These are phyloP conservation scores for Xylophagus ater DNA, from an alignment of 2,888 invertebrate species.

Conservation along the genomic window DNA sequence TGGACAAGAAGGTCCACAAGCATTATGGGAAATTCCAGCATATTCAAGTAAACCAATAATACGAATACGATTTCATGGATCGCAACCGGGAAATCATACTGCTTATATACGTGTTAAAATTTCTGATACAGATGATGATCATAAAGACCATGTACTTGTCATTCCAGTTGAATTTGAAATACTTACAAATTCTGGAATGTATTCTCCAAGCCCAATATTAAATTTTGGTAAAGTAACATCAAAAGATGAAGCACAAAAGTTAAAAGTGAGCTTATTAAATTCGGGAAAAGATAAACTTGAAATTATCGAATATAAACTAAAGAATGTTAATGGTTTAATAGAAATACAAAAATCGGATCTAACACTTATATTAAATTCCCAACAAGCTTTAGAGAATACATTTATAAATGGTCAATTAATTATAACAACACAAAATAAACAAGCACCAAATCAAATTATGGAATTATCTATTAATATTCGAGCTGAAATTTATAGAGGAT, in stretches of 20 bases:
- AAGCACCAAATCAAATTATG: conserved; percentile 12
- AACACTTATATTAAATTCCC: conserved; percentile 29
- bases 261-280: conserved; percentile 36
- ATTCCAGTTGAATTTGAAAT: conserved; percentile 80
- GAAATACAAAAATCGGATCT: conserved; percentile 23
- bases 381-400: conserved; percentile 23
- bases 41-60: conserved; percentile 80
- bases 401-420: conserved; percentile 27
- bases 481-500: conserved; percentile 34
- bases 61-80: conserved; percentile 68
- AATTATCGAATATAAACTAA: conserved; percentile 20
- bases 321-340: conserved; percentile 18
- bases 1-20: conserved; percentile 64
- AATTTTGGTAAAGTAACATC: conserved; percentile 76
- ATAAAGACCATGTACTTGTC: conserved; percentile 44
- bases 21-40: conserved; percentile 85
- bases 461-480: conserved; percentile 25
- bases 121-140: conserved; percentile 21
- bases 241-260: conserved; percentile 49
- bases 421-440: conserved; percentile 19
- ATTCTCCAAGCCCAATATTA: conserved; percentile 61
- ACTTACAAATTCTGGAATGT: conserved; percentile 55
- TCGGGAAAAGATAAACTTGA: conserved; percentile 21
- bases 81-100: conserved; percentile 68
- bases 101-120: conserved; percentile 59